These are phyloP conservation scores for Apostichopus leukothele DNA, from an alignment of 53 echinoderm and acorn worm species.

Conservation along the genomic window DNA sequence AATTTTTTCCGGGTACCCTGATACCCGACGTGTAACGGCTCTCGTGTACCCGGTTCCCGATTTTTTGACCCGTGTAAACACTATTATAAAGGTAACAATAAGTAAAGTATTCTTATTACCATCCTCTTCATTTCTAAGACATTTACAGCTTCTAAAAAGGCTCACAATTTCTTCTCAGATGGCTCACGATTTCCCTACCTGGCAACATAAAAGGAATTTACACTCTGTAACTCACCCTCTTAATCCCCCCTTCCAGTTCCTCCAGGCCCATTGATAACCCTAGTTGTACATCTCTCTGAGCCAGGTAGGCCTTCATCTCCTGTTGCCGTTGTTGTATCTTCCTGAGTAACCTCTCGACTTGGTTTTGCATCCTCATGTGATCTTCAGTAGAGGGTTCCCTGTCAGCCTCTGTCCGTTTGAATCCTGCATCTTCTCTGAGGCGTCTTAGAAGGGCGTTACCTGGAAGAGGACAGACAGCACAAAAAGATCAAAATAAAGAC, in stretches of 20 bases:
- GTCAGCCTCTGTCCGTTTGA: slow-evolving; percentile 61
- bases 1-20: too few species aligned
- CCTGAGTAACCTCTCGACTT: slow-evolving; percentile 66
- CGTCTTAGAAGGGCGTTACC: slow-evolving; percentile 79
- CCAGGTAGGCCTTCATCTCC: slow-evolving; percentile 80
- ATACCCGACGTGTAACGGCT: too few species aligned
- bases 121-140: too few species aligned
- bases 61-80: too few species aligned
- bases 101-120: too few species aligned
- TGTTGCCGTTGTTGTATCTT: slow-evolving; percentile 78
- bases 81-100: too few species aligned
- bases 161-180: too few species aligned
- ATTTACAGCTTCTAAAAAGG: too few species aligned
- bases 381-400: slow-evolving; percentile 66
- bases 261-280: slow-evolving; percentile 72
- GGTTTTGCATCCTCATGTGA: slow-evolving; percentile 65
- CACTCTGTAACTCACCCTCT: slow-evolving; percentile 67
- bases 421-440: slow-evolving; percentile 76
- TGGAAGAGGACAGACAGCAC: slow-evolving; percentile 14
- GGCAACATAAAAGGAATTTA: not conserved
- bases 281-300: slow-evolving; percentile 77
- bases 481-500: not conserved
- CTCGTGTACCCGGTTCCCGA: too few species aligned
- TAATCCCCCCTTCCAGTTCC: slow-evolving; percentile 84
- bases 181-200: too few species aligned